Evolutionary conservation across 2,113 vertebrate species (phyloP).

Genomic region (Genyomyrus donnyi): DNA sequence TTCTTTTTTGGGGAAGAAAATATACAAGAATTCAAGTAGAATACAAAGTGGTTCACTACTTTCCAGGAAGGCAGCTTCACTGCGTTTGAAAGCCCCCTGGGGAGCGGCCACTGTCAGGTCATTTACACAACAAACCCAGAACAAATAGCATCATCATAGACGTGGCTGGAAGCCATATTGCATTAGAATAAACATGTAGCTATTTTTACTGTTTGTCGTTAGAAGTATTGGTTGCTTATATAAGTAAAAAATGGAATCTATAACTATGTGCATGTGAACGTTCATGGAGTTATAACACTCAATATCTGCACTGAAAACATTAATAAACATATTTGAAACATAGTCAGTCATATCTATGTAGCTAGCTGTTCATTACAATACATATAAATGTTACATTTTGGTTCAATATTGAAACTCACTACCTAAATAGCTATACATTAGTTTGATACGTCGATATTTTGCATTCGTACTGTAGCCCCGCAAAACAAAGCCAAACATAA

Average conservation of each 20-base stretch:
- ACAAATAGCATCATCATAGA: constrained; percentile 27
- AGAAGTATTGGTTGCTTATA: background rate
- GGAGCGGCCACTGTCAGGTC: constrained; percentile 39
- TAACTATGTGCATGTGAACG: background rate
- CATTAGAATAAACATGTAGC: constrained; percentile 25
- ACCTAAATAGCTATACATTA: background rate
- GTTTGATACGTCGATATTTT: background rate
- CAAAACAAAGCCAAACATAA: constrained; percentile 17
- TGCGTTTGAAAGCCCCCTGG: constrained; percentile 36
- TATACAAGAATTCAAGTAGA: constrained; percentile 7
- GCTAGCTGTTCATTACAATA: background rate
- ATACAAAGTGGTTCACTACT: constrained; percentile 41
- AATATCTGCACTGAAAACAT: background rate
- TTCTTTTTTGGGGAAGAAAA: background rate
- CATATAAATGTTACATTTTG: background rate
- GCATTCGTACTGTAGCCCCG: constrained; percentile 32
- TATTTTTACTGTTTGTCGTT: background rate
- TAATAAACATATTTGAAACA: background rate
- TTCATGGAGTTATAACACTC: background rate
- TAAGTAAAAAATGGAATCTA: background rate
- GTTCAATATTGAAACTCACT: background rate
- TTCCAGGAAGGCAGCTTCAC: constrained; percentile 39
- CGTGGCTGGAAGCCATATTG: constrained; percentile 33
- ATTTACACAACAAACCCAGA: constrained; percentile 43
- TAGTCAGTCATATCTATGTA: background rate